Base-by-base conservation (phyloP, 2,888 invertebrate genomes). In the Acronicta psi region DNA sequence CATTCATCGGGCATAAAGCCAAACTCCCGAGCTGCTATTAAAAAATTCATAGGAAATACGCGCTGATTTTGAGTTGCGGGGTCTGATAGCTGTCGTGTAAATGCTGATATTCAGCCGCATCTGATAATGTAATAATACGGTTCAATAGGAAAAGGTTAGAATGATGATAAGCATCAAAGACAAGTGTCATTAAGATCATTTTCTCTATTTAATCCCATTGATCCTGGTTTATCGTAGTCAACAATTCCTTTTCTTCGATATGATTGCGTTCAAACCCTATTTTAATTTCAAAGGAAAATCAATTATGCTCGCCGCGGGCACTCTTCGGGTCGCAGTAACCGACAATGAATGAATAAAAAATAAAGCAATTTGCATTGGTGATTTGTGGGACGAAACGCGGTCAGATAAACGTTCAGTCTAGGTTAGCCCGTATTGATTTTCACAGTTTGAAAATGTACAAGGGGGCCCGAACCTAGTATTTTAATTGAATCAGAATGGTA, bases 321-420 rank as follows among this genome's bases (percentile, higher is more conserved):
- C 46, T 10, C 38, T 54, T 60, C 50, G 66, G 46, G 36, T 31
- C 46, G 42, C 25, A 13, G 10, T 34, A 47, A 51, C 57, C 55
- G 54, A 61, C 58, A 69, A 45, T 31, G 25, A 56, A 60, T 83
- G 73, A 83, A 82, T 81, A 80, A 84, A 82, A 78, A 81, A 84
- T 75, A 61, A 79, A 63, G 55, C 78, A 65, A 84, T 87, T 85
- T 84, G 77, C 83, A 82, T 86, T 57, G 50, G 66, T 77, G 77
- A 85, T 84, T 82, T 77, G 69, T 74, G 38, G 70, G 65, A 60
- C 63, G 58, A 72, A 69, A 65, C 56, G 73, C 65, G 75, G 77
- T 72, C 73, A 69, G 75, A 79, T 75, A 78, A 73, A 72, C 36
- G 66, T 53, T 59, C 55, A 62, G 59, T 52, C 62, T 63, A 65